Evolutionary conservation across 2,113 vertebrate genomes (phyloP).

Genomic region (Sturnus vulgaris): DNA sequence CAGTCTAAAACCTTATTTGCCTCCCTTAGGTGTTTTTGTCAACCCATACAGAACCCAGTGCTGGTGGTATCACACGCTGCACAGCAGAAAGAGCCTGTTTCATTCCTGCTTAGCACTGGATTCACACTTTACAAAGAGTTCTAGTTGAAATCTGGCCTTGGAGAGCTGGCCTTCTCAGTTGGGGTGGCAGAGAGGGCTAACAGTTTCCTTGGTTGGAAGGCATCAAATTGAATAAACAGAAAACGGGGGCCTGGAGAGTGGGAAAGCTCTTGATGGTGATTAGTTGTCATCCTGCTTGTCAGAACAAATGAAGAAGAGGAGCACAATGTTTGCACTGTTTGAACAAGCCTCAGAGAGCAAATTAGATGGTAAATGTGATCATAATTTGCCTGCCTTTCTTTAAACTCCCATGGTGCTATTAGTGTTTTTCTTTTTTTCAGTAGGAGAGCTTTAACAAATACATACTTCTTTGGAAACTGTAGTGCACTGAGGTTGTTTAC

Average conservation of each 20-base stretch:
- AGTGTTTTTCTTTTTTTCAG: constrained; percentile 16
- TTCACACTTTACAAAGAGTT: constrained; percentile 12
- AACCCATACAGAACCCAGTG: neutral
- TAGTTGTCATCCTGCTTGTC: constrained; percentile 60
- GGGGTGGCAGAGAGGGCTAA: constrained; percentile 13
- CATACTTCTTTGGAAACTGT: constrained; percentile 27
- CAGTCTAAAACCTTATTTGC: neutral
- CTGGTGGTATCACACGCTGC: rapidly evolving
- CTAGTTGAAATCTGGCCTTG: neutral
- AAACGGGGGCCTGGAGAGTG: constrained; percentile 36
- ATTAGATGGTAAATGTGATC: constrained; percentile 56
- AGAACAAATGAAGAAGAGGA: constrained; percentile 70
- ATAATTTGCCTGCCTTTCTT: constrained; percentile 59
- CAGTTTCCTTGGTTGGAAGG: constrained; percentile 27
- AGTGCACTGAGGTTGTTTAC: neutral
- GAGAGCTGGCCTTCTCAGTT: constrained; percentile 35
- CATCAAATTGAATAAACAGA: constrained; percentile 53
- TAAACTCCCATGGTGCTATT: constrained; percentile 26
- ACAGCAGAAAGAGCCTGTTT: neutral
- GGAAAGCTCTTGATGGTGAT: constrained; percentile 61
- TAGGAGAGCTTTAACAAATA: constrained; percentile 45
- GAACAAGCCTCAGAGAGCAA: constrained; percentile 59
- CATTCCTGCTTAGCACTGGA: constrained; percentile 10
- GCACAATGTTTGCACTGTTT: constrained; percentile 55
- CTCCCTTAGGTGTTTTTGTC: neutral